Evolutionary conservation across 2,888 invertebrate genomes (phyloP).

Genomic region (Helobdella robusta): DNA sequence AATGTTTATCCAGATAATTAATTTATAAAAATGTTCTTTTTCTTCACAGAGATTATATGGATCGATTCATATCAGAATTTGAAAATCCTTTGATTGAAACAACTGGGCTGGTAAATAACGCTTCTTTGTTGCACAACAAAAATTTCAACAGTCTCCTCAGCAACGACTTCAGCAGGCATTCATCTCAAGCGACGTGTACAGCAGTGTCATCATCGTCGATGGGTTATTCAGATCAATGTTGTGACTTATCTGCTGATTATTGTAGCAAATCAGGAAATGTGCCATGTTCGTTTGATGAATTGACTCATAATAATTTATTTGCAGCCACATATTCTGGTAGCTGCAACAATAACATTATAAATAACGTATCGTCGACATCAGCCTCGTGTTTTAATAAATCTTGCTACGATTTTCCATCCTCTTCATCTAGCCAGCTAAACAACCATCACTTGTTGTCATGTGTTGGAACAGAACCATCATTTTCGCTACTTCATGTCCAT

Average conservation of each 20-base stretch:
- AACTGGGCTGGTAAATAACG: background rate
- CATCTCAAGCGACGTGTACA: too few relatives aligned
- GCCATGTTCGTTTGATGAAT: background rate
- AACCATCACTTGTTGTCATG: too few relatives aligned
- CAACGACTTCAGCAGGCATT: constrained; percentile 44
- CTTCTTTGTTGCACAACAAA: constrained; percentile 62
- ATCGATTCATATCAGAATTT: constrained; percentile 72
- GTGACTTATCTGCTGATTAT: background rate
- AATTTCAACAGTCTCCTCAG: constrained; percentile 51
- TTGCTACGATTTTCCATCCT: constrained; percentile 13
- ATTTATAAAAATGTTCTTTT: background rate
- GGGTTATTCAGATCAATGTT: background rate
- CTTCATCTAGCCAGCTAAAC: too few relatives aligned
- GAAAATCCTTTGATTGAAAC: constrained; percentile 38
- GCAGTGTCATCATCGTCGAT: too few relatives aligned
- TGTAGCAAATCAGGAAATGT: background rate
- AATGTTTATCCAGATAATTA: background rate
- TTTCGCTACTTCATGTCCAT: background rate
- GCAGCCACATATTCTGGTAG: too few relatives aligned
- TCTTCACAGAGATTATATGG: constrained; percentile 71
- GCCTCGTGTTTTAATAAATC: background rate
- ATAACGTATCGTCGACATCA: constrained; percentile 11
- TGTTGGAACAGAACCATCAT: too few relatives aligned
- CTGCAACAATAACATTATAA: background rate
- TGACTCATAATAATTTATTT: too few relatives aligned